phyloP scores from a whole-genome alignment of 2,888 invertebrate genomes.

The Athalia cordata region DNA sequence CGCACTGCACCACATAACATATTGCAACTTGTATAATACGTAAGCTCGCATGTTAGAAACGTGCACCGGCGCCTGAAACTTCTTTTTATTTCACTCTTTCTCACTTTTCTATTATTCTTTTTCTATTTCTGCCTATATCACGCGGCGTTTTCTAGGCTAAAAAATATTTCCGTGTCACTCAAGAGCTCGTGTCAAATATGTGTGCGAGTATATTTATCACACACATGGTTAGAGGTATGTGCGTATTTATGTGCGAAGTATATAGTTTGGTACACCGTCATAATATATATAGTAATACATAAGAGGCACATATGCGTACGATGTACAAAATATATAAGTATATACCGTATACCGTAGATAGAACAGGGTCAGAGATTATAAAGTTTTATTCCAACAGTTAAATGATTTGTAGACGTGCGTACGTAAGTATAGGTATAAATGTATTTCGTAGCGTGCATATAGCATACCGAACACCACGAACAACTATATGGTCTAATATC shows the following conservation, averaged over 20 bases:
- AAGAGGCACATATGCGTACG: background rate
- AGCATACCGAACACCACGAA: background rate
- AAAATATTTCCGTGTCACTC: constrained; percentile 34
- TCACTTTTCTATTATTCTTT: background rate
- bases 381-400: constrained; percentile 37
- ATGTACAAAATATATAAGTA: background rate
- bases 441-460: background rate
- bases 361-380: constrained; percentile 40
- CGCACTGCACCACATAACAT: too few relatives aligned
- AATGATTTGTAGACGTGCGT: constrained; percentile 31
- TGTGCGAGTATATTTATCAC: background rate
- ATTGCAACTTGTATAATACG: too few relatives aligned
- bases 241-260: background rate
- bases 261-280: too few relatives aligned
- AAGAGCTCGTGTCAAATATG: constrained; percentile 22
- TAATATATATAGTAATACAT: background rate
- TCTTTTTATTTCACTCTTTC: background rate
- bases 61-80: constrained; percentile 24
- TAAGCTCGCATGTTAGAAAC: background rate
- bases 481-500: background rate
- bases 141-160: constrained; percentile 9
- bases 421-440: background rate
- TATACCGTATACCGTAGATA: constrained; percentile 3
- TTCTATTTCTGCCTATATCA: background rate
- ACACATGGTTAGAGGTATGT: background rate